These are phyloP conservation scores for Bellardia bayeri DNA, from an alignment of 2,888 invertebrate species.

Conservation along the genomic window DNA sequence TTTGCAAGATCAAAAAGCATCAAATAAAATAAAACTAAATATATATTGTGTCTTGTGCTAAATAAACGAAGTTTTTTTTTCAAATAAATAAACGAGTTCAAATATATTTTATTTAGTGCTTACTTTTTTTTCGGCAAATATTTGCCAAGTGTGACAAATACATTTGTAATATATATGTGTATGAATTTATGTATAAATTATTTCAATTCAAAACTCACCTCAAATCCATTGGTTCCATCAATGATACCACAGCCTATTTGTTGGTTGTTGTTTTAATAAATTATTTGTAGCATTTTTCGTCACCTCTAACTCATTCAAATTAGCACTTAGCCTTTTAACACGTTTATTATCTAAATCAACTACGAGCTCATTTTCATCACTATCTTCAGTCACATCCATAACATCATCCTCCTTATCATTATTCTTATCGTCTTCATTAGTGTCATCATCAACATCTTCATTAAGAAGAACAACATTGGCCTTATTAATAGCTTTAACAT, in stretches of 20 bases:
- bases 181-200: neutral
- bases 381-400: neutral
- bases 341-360: slow-evolving; percentile 60
- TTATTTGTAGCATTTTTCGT: slow-evolving; percentile 69
- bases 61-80: too few species aligned
- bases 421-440: neutral
- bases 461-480: slow-evolving; percentile 22
- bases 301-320: slow-evolving; percentile 68
- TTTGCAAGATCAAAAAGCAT: too few species aligned
- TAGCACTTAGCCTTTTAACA: slow-evolving; percentile 61
- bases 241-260: slow-evolving; percentile 83
- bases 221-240: slow-evolving; percentile 82
- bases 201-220: slow-evolving; percentile 77
- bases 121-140: too few species aligned
- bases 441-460: neutral
- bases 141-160: too few species aligned
- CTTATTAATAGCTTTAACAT: neutral
- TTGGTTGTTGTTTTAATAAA: slow-evolving; percentile 72
- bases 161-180: too few species aligned
- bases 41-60: too few species aligned
- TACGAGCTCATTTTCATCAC: slow-evolving; percentile 43
- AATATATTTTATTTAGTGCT: too few species aligned
- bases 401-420: neutral
- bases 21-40: too few species aligned
- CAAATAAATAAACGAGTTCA: too few species aligned